Conservation (phyloP, 2,888 invertebrate species). For the Brenthis ino region DNA sequence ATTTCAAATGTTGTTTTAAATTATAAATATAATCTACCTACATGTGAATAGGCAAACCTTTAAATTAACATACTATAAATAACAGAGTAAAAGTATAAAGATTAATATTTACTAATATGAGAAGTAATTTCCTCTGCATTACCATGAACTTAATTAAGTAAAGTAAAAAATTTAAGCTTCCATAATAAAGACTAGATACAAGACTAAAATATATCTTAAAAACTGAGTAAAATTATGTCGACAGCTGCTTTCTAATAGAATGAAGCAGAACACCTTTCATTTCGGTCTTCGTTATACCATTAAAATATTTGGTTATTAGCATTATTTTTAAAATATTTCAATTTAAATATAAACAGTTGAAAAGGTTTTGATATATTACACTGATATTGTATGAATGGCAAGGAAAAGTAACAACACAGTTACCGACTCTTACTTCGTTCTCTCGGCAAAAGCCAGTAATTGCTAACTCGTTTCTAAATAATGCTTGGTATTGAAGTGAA, state of each 20-base stretch:
- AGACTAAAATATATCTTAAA: no score
- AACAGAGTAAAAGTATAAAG: no score
- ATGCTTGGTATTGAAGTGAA: constrained; percentile 35
- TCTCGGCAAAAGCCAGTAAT: not conserved
- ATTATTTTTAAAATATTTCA: not conserved
- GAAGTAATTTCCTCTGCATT: no score
- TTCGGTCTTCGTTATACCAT: no score
- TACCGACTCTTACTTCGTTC: constrained; percentile 4
- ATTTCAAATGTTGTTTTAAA: constrained; percentile 33
- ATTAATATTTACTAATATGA: no score
- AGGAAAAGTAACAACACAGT: constrained; percentile 12
- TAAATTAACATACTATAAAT: not conserved
- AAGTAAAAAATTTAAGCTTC: no score
- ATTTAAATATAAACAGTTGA: constrained; percentile 12
- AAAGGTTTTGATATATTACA: constrained; percentile 22
- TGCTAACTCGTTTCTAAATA: constrained; percentile 28
- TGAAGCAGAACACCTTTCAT: no score
- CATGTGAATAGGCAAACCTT: not conserved
- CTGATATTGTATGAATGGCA: constrained; percentile 7
- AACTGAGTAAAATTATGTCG: no score
- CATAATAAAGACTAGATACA: no score
- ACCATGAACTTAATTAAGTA: no score
- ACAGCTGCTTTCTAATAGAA: no score
- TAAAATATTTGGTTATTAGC: no score
- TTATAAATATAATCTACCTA: not conserved